Conservation (phyloP, 2,888 invertebrate genomes). For the Rosalia funebris region DNA sequence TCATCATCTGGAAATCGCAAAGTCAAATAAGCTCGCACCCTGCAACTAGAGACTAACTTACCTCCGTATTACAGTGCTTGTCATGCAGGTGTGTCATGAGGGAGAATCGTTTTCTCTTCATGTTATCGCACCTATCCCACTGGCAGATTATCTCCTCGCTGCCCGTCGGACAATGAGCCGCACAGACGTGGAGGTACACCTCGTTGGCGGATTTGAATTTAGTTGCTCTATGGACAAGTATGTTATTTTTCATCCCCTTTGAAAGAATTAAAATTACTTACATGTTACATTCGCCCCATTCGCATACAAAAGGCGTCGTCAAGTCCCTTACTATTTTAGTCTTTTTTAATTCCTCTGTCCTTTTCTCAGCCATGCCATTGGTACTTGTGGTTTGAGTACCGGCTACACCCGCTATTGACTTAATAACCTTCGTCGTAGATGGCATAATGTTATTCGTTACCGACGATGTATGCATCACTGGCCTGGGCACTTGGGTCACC, state of each 20-base stretch:
- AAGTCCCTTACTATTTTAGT: constrained; percentile 61
- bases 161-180: constrained; percentile 81
- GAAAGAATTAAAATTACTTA: constrained; percentile 59
- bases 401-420: constrained; percentile 48
- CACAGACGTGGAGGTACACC: constrained; percentile 89
- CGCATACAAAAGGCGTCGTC: constrained; percentile 78
- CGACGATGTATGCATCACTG: constrained; percentile 65
- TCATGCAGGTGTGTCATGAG: constrained; percentile 96
- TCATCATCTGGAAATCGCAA: constrained; percentile 63
- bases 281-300: constrained; percentile 91
- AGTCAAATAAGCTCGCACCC: background rate
- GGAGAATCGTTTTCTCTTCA: constrained; percentile 91
- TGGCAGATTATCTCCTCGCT: constrained; percentile 82
- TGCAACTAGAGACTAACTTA: too few relatives aligned
- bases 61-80: constrained; percentile 89
- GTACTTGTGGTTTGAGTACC: constrained; percentile 35
- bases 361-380: constrained; percentile 41
- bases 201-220: constrained; percentile 79
- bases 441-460: constrained; percentile 63
- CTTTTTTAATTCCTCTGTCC: constrained; percentile 50
- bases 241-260: too few relatives aligned
- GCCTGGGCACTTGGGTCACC: constrained; percentile 71
- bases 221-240: constrained; percentile 63
- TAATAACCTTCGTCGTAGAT: constrained; percentile 45
- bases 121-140: constrained; percentile 91